Conservation (phyloP, 2,113 vertebrate genomes). For the Butastur rufipennis region DNA sequence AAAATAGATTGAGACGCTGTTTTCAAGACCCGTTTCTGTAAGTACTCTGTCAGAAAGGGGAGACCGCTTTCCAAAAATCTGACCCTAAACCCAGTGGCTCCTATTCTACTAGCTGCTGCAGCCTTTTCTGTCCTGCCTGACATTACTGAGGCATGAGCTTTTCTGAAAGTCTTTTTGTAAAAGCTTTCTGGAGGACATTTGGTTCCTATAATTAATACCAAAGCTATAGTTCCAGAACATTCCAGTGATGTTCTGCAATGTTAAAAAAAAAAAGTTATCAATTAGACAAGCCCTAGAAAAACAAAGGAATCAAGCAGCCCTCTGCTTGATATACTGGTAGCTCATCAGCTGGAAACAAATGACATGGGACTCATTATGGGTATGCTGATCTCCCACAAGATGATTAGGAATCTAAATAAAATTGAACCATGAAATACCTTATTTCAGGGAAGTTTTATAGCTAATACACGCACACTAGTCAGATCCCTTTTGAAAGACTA, state of each 20-base stretch:
- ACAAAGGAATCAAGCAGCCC: neutral
- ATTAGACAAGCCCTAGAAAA: neutral
- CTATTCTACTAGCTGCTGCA: neutral
- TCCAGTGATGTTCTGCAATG: neutral
- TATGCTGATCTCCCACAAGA: neutral
- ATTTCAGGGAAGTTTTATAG: neutral
- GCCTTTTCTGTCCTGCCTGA: neutral
- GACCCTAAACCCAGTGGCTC: neutral
- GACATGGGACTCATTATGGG: neutral
- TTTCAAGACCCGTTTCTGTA: neutral
- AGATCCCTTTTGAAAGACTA: neutral
- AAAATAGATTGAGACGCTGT: conserved; percentile 4
- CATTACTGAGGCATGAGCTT: neutral
- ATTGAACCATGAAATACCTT: neutral
- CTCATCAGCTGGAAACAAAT: neutral
- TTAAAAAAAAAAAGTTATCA: neutral
- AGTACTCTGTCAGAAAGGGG: neutral
- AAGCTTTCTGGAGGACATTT: neutral
- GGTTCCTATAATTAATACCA: neutral
- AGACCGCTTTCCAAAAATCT: neutral
- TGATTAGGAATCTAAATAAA: neutral
- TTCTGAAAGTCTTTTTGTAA: neutral
- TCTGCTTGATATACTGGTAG: neutral
- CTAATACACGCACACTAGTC: neutral
- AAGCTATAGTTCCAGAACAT: neutral